Base-by-base conservation (phyloP, 2,113 vertebrate genomes). In the Pluvianellus socialis region DNA sequence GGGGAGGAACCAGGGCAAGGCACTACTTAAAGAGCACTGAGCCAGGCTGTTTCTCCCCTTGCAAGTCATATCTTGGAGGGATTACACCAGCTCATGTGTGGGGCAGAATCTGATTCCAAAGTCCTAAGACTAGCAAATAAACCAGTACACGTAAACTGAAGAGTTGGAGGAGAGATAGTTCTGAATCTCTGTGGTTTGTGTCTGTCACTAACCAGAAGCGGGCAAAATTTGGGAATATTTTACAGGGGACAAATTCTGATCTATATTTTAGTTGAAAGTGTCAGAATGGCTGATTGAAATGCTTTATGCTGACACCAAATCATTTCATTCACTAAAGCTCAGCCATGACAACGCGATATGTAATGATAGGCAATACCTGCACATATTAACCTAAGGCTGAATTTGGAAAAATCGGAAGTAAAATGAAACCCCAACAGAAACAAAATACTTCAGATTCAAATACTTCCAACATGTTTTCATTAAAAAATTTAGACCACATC, bases 341-440 rank as follows among this genome's bases (percentile, higher is more conserved):
- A 92, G 83, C 40, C 68, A 80, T 61, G 86, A 83, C 63, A 88
- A 80, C 42, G 58, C 76, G 76, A 33, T 86, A 73, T 83, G 88
- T 83, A 73, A 79, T 80, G 76, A 76, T 62, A 86, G 50, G 40
- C 53, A 70, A 45, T 75, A 94, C 55, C 79, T 88, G 89, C 72
- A 65, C 22, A n/a, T 68, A 61, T 47, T 47, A 79, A 86, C 79
- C 91, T 4, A 35, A 76, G 89, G 49, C 55, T 80, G 72, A 73
- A 35, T 83, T 47, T 58, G 50, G 63, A 86, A 86, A 76, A 82
- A 86, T 68, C 24, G 52, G 28, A 70, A 73, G 79, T 52, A 73
- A 92, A 86, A 86, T 24, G 79, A 94, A 88, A 80, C 49, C 6
- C 10, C 35, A 52, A 9, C 3, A 56, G 68, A 94, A 92, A 88